Evolutionary conservation across 2,113 vertebrate species (phyloP), one percentile per base, ranked within the genome.

Genomic region (Pteruthius melanotis): DNA sequence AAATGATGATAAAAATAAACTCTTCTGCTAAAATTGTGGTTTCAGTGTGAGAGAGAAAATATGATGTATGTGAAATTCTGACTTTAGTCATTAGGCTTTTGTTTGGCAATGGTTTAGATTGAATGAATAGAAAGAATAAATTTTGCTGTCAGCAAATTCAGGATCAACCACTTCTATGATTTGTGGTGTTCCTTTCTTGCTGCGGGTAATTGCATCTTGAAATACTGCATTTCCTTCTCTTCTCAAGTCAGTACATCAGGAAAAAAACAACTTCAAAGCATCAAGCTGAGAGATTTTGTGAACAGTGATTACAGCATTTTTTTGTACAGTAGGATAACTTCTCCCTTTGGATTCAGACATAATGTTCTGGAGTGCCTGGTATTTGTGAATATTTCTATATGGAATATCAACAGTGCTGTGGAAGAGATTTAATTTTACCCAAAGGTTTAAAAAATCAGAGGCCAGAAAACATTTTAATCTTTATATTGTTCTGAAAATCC

Each of bases 351-450:
- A 94, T 89, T 95, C 74, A 84, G 70, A 57, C 61, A 28, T 91
- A 78, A 78, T 93, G 31, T 94, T 91, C 80, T 84, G 77, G 60
- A 94, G 91, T 84, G 61, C 78, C 35, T 95, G 80, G 47, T 84
- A 71, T 91, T 94, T 94, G 69, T 78, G 69, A 88, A 56, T 87
- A 44, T 68, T 75, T 68, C 83, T 71, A 4, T 82, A n/a, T 78
- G 60, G 80, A 92, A 71, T 92, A 92, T 84, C 80, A 94, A 64
- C 83, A 81, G 22, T 45, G 30, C 22, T 83, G 47, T 75, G 40
- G 42, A 94, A 94, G 20, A 92, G 79, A 92, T 94, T 83, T 94
- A 81, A 66, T 96, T 94, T 93, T 93, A 95, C 92, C 85, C 88
- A 54, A 64, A 90, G 83, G 86, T 94, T 94, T 92, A 82, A 91